Evolutionary conservation across 2,797 vertebrate species (phyloP).

Genomic region (Cygnus olor): DNA sequence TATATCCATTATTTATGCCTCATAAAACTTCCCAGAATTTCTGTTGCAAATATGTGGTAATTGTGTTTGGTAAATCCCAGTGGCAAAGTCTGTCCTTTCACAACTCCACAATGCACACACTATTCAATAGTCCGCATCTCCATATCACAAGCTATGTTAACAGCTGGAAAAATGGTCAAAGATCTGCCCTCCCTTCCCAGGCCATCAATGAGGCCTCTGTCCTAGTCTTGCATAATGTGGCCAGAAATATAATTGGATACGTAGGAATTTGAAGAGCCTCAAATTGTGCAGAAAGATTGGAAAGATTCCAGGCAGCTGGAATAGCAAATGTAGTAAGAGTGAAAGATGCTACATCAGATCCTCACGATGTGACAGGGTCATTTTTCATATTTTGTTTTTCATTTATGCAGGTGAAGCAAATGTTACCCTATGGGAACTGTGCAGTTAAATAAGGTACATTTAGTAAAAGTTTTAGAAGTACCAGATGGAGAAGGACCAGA

Average conservation of each 20-base stretch:
- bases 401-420: not conserved
- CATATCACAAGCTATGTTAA: not conserved
- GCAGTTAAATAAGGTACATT: not conserved
- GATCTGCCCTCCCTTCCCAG: not conserved
- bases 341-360: not conserved
- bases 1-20: not conserved
- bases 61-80: not conserved
- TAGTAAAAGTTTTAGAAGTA: slow-evolving; percentile 2
- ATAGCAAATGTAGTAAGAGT: not conserved
- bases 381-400: not conserved
- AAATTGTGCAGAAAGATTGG: not conserved
- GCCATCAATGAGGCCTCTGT: not conserved
- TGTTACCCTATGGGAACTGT: not conserved
- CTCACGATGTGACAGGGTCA: not conserved
- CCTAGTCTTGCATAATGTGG: not conserved
- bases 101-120: not conserved
- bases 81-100: not conserved
- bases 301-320: not conserved
- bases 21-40: not conserved
- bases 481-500: not conserved
- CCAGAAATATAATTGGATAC: not conserved
- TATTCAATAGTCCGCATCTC: not conserved
- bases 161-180: not conserved
- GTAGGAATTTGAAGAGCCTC: not conserved
- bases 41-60: not conserved